Evolutionary conservation across 2,797 vertebrate species (phyloP).

Genomic region (Mastacembelus armatus): DNA sequence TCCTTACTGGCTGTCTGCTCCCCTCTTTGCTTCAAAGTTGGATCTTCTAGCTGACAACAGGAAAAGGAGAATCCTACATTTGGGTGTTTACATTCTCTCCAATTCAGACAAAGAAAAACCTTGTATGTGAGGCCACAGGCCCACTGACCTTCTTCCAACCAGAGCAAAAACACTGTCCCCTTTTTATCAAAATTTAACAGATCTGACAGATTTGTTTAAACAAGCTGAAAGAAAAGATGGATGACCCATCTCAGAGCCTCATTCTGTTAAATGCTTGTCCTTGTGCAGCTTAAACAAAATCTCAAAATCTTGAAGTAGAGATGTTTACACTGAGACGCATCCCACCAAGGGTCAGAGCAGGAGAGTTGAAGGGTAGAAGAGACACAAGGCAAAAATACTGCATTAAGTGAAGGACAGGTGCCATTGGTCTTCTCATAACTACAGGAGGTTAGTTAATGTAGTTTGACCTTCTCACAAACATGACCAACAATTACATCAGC

Average conservation of each 20-base stretch:
- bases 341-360: not conserved
- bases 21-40: constrained; percentile 31
- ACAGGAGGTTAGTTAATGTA: not conserved
- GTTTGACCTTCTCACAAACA: not conserved
- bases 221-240: constrained; percentile 32
- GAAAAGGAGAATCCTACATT: constrained; percentile 52
- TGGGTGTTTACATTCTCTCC: constrained; percentile 51
- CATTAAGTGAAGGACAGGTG: not conserved
- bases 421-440: not conserved
- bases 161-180: constrained; percentile 45
- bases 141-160: constrained; percentile 49
- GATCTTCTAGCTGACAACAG: constrained; percentile 38
- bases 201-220: constrained; percentile 56
- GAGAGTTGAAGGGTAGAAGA: not conserved
- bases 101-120: constrained; percentile 47
- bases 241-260: constrained; percentile 15
- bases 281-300: constrained; percentile 35
- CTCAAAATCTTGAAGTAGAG: constrained; percentile 9
- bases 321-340: constrained; percentile 16
- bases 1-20: constrained; percentile 30
- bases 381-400: not conserved
- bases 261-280: constrained; percentile 28
- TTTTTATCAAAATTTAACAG: constrained; percentile 56
- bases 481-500: not conserved
- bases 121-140: constrained; percentile 40